Evolutionary conservation across 1,140 invertebrate species (phyloP).

Genomic region (Drosophila orosa): DNA sequence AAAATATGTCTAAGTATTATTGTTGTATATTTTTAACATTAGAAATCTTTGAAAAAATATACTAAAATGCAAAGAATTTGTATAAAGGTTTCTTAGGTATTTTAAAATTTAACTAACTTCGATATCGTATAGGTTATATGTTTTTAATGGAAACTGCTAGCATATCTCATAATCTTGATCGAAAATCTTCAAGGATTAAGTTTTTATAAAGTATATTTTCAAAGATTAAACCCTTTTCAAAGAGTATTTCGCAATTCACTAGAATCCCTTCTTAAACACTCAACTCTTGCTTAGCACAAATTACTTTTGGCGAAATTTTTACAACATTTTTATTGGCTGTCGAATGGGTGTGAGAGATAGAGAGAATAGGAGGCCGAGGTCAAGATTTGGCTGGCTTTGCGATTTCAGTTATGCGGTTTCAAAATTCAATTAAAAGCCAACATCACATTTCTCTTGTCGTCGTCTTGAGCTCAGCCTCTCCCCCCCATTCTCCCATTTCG

Average conservation of each 20-base stretch:
- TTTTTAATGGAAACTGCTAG: neutral
- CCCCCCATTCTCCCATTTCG: neutral
- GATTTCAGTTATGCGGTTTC: conserved; percentile 80
- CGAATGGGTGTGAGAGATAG: conserved; percentile 49
- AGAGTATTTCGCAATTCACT: neutral
- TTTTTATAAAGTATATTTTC: neutral
- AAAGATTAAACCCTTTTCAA: neutral
- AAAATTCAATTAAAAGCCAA: conserved; percentile 81
- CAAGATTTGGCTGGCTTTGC: conserved; percentile 75
- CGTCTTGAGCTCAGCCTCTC: conserved; percentile 17
- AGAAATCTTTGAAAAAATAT: neutral
- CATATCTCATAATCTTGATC: neutral
- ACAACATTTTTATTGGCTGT: conserved; percentile 80
- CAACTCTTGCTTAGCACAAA: conserved; percentile 45
- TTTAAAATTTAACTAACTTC: neutral
- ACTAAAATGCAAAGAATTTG: too few relatives aligned
- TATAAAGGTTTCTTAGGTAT: neutral
- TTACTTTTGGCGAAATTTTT: conserved; percentile 68
- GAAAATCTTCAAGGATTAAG: neutral
- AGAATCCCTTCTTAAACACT: neutral
- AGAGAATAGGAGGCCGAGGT: conserved; percentile 31
- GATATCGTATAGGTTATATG: neutral
- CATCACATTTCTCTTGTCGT: conserved; percentile 68
- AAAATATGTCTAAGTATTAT: neutral
- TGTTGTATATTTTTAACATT: neutral